Percentiles rank a stretch among this genome's conserved stretches.
Conservation (phyloP, 92 coral and sea anemone genomes). For the Palythoa heliodiscus region DNA sequence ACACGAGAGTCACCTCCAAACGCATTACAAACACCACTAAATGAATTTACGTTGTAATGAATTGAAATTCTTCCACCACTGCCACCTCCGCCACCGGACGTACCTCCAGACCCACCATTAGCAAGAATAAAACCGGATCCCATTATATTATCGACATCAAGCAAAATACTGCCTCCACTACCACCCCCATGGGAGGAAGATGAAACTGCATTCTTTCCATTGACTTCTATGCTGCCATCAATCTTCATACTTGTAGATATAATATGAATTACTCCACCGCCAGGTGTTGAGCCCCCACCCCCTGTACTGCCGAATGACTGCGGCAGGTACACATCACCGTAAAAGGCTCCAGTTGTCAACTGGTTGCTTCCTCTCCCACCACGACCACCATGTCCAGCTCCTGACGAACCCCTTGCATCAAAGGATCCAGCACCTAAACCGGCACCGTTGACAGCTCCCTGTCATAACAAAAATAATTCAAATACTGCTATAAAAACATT, state of each 20-base stretch:
- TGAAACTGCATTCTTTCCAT: conserved; percentile 41
- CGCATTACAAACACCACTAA: conserved; percentile 48
- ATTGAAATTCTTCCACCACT: conserved; percentile 75
- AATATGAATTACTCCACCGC: conserved; percentile 63
- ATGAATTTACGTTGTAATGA: conserved; percentile 43
- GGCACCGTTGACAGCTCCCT: conserved; percentile 55
- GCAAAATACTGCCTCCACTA: conserved; percentile 74
- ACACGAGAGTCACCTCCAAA: conserved; percentile 61
- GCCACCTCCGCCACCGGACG: conserved; percentile 70
- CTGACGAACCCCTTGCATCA: conserved; percentile 62
- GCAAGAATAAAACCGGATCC: conserved; percentile 62
- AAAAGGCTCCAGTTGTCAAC: conserved; percentile 61
- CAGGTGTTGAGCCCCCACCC: conserved; percentile 61
- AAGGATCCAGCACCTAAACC: conserved; percentile 58
- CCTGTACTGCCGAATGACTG: conserved; percentile 65
- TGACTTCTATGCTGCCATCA: conserved; percentile 51
- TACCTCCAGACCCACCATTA: conserved; percentile 63
- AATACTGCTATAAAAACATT: neutral
- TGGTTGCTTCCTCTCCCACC: conserved; percentile 61
- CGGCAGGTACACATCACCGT: conserved; percentile 59
- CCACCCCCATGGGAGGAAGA: conserved; percentile 66
- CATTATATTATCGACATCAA: conserved; percentile 38
- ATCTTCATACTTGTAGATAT: conserved; percentile 46
- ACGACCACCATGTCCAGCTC: conserved; percentile 81
- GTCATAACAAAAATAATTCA: neutral